Evolutionary conservation across 2,888 invertebrate species (phyloP), one percentile per base, ranked within the genome.

Genomic region (Acanthosoma haemorrhoidale): DNA sequence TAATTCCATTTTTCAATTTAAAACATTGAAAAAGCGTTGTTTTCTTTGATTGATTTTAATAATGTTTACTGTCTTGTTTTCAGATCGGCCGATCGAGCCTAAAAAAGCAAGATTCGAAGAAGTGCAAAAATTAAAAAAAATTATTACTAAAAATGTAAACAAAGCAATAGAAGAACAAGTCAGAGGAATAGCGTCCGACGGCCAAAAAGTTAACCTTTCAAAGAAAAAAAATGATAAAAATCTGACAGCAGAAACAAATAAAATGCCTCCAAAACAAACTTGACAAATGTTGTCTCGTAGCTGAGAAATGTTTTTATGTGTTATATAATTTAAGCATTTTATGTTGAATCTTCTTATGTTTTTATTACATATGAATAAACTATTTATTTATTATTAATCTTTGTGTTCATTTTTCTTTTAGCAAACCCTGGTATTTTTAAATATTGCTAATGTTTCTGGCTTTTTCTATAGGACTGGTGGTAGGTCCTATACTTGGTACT

Each of bases 141-240:
- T 83, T 68, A 85, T 89, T 13, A 84, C 87, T 5, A 88, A 87
- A 79, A 86, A 86, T 77, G 86, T 90, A n/a, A 89, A 89, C 77
- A 85, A 85, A 76, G 83, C 85, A 2, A 85, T 86, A 63, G 89
- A 89, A 78, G 80, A 86, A 74, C 87, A 89, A 79, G 81, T 89
- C 58, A 79, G 89, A 63, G 82, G 85, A 1, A 78, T 83, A 70
- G 87, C 87, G 0, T 76, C 77, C n/a, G 80, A 80, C 43, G 79
- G 80, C 1, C 79, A 78, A 63, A 80, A 82, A 31, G 72, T 73
- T 13, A 69, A 71, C 51, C 64, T 72, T 51, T 74, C 74, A 1
- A 73, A 73, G 34, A 76, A 76, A 68, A 75, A 75, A 41, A n/a
- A n/a, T n/a, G 73, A 74, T 8, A 67, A 70, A 29, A 68, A 58